Evolutionary conservation across 2,888 invertebrate genomes (phyloP).

Genomic region (Lepidocyrtoides sp.): DNA sequence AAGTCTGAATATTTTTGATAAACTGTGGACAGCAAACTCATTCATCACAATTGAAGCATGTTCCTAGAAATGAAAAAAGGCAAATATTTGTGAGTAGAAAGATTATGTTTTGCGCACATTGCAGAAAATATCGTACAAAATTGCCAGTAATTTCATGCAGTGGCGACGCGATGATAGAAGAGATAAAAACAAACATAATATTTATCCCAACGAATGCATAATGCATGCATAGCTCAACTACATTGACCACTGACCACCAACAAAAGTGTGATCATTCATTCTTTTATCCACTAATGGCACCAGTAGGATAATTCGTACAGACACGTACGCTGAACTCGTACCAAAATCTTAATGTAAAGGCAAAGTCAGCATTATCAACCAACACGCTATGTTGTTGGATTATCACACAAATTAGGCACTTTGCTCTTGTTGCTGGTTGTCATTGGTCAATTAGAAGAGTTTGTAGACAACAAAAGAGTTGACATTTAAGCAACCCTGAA

Average conservation of each 20-base stretch:
- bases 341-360: no score
- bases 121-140: background rate
- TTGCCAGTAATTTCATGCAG: background rate
- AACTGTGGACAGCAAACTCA: background rate
- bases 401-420: slow-evolving; percentile 31
- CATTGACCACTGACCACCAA: background rate
- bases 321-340: no score
- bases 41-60: background rate
- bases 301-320: background rate
- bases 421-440: slow-evolving; percentile 30
- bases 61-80: background rate
- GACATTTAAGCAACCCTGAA: background rate
- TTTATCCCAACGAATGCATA: background rate
- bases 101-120: background rate
- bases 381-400: slow-evolving; percentile 18
- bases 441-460: slow-evolving; percentile 9
- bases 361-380: no score
- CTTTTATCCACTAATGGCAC: background rate
- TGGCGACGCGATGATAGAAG: background rate
- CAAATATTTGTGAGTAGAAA: background rate
- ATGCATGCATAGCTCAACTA: background rate
- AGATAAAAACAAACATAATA: background rate
- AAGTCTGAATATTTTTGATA: no score
- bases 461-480: background rate
- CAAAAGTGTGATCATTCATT: background rate